A percentile compares a stretch with the other conserved stretches of the same genome.
phyloP scores from a whole-genome alignment of 2,888 invertebrate genomes.

The Plutella xylostella region DNA sequence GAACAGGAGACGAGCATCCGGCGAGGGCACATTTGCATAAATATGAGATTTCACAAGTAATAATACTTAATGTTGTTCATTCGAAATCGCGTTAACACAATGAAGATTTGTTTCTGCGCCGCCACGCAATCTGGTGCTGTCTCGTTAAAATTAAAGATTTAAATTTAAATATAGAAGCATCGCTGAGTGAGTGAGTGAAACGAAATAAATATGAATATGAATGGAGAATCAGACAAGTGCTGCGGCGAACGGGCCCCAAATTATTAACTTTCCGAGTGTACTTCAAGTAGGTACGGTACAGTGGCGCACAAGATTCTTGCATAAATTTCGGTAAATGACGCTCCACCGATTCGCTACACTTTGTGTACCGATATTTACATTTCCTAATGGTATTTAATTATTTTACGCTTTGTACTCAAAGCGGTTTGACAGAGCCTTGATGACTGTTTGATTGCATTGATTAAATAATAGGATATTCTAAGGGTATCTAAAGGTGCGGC shows the following conservation, averaged over 20 bases:
- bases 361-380: no score
- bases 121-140: conserved; percentile 46
- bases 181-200: conserved; percentile 49
- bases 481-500: no score
- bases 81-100: conserved; percentile 46
- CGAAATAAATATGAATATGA: conserved; percentile 71
- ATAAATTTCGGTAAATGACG: no score
- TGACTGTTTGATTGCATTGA: no score
- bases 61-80: conserved; percentile 51
- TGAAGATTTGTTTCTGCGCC: conserved; percentile 53
- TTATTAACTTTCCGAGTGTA: conserved; percentile 64
- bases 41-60: conserved; percentile 56
- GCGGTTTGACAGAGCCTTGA: no score
- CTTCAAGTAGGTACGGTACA: no score
- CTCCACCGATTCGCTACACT: no score
- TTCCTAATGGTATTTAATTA: no score
- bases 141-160: conserved; percentile 61
- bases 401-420: no score
- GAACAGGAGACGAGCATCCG: neutral
- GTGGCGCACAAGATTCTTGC: no score
- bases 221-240: conserved; percentile 60
- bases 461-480: no score
- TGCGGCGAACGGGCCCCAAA: conserved; percentile 53
- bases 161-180: conserved; percentile 47
- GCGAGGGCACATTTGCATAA: conserved; percentile 45